A percentile compares a stretch with the other conserved stretches of the same genome.
Conservation (phyloP, 2,888 invertebrate genomes). For the Papilio gigon region DNA sequence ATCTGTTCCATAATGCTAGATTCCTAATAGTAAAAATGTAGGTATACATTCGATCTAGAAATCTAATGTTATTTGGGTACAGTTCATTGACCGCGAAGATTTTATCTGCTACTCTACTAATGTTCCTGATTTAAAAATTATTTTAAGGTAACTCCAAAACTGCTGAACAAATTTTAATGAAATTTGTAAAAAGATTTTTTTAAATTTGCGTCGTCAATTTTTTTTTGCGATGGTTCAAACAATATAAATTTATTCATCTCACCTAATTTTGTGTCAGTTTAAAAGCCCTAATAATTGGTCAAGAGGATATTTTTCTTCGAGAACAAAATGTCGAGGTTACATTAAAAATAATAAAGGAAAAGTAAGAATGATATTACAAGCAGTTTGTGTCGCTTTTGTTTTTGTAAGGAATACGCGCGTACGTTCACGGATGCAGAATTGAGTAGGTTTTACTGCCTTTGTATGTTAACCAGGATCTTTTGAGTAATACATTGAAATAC, state of each 20-base stretch:
- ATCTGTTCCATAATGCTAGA: too few relatives aligned
- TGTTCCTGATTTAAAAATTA: too few relatives aligned
- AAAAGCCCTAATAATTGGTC: background rate
- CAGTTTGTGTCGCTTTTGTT: conserved; percentile 2
- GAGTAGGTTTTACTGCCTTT: conserved; percentile 11
- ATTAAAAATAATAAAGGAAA: conserved; percentile 4
- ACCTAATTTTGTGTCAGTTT: background rate
- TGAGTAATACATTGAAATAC: background rate
- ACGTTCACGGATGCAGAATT: conserved; percentile 7
- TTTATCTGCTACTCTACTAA: background rate
- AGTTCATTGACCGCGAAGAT: background rate
- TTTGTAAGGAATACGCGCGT: conserved; percentile 3
- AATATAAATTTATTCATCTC: background rate
- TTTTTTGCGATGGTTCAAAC: too few relatives aligned
- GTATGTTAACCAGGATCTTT: background rate
- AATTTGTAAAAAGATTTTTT: too few relatives aligned
- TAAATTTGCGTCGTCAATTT: too few relatives aligned
- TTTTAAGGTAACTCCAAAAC: too few relatives aligned
- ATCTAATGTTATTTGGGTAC: background rate
- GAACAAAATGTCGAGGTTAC: conserved; percentile 25
- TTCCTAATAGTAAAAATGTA: too few relatives aligned
- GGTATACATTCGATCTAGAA: too few relatives aligned
- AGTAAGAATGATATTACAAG: conserved; percentile 11
- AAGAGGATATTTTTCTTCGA: conserved; percentile 46
- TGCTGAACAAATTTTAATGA: too few relatives aligned